Conservation (phyloP, 2,113 vertebrate species). For the Oenanthe melanoleuca region DNA sequence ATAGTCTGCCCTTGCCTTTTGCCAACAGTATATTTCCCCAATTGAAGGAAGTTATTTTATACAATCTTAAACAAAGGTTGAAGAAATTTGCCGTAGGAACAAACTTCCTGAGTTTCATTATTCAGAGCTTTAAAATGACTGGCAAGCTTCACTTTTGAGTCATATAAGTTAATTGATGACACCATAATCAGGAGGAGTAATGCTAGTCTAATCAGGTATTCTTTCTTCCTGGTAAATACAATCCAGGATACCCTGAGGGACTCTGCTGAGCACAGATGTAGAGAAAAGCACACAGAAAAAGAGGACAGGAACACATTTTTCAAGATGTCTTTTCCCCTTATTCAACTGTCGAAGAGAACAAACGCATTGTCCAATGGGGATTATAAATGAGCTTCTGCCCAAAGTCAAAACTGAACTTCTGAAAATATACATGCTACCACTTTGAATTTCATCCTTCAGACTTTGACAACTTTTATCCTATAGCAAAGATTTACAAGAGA, state of each 20-base stretch:
- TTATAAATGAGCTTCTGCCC: conserved; percentile 66
- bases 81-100: conserved; percentile 53
- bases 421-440: conserved; percentile 5
- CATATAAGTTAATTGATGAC: conserved; percentile 58
- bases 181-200: conserved; percentile 40
- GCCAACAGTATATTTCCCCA: conserved; percentile 42
- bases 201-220: conserved; percentile 67
- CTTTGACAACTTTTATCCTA: neutral
- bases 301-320: conserved; percentile 72
- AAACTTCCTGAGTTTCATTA: conserved; percentile 52
- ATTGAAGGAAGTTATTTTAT: conserved; percentile 62
- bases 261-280: conserved; percentile 65
- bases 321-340: conserved; percentile 69
- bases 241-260: conserved; percentile 62
- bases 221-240: conserved; percentile 64
- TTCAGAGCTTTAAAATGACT: conserved; percentile 56
- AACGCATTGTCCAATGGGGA: conserved; percentile 53
- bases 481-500: neutral
- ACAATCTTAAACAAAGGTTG: conserved; percentile 42
- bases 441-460: conserved; percentile 10
- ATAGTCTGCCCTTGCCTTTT: conserved; percentile 21
- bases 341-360: conserved; percentile 70
- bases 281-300: conserved; percentile 57
- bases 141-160: conserved; percentile 62
- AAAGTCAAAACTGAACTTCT: conserved; percentile 37